Percentiles rank a stretch among this genome's conserved stretches.
phyloP scores from a whole-genome alignment of 2,888 invertebrate species.

The Criorhina ranunculi region DNA sequence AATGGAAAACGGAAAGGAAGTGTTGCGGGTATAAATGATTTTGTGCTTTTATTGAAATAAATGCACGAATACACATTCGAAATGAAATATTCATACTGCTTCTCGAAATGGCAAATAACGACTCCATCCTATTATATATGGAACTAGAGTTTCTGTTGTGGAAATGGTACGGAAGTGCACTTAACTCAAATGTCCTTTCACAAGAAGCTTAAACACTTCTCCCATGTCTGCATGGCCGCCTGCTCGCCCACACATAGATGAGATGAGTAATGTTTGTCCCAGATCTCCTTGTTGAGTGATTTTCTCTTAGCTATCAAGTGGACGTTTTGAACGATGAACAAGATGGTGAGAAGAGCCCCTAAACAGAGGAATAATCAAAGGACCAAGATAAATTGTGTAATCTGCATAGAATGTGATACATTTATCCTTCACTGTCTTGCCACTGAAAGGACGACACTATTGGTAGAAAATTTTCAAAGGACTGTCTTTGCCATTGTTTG shows the following conservation, averaged over 20 bases:
- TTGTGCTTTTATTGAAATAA: conserved; percentile 59
- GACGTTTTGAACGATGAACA: conserved; percentile 3
- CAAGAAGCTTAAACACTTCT: conserved; percentile 43
- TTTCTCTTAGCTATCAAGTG: conserved; percentile 31
- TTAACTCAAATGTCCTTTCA: conserved; percentile 57
- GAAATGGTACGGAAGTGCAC: conserved; percentile 62
- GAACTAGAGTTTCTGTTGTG: conserved; percentile 34
- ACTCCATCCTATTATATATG: conserved; percentile 42
- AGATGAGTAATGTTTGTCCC: conserved; percentile 56
- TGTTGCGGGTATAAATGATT: conserved; percentile 29
- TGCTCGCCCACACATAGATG: conserved; percentile 28
- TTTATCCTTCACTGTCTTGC: conserved; percentile 31
- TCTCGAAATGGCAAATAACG: conserved; percentile 55
- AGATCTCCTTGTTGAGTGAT: conserved; percentile 29
- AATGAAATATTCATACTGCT: conserved; percentile 64
- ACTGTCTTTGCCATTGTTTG: conserved; percentile 3
- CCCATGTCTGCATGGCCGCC: conserved; percentile 20
- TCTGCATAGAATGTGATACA: conserved; percentile 50
- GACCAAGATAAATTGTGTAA: conserved; percentile 52
- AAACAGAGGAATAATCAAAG: conserved; percentile 37
- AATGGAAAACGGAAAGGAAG: conserved; percentile 29
- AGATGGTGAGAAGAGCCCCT: background rate
- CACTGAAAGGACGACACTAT: background rate
- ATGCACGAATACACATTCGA: conserved; percentile 60
- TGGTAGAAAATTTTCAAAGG: background rate